Conservation (phyloP, 2,888 invertebrate species). For the Cotesia congregata region DNA sequence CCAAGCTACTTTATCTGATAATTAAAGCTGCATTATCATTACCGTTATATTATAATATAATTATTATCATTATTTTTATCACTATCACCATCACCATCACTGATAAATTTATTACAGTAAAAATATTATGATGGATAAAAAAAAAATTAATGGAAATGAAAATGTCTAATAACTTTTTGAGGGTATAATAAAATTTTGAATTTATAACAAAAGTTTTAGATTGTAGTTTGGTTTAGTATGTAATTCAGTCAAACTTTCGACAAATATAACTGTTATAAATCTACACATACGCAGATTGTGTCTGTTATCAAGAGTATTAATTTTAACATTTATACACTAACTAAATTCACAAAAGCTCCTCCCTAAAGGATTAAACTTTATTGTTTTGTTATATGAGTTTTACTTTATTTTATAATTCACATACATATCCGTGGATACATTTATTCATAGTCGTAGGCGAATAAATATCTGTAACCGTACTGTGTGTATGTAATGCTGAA, state of each 20-base stretch:
- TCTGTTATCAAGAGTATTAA: neutral
- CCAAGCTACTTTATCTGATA: neutral
- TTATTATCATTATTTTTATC: no score
- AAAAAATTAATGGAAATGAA: no score
- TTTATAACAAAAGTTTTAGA: neutral
- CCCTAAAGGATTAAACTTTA: neutral
- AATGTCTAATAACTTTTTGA: no score
- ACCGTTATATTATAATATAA: neutral
- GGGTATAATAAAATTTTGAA: neutral
- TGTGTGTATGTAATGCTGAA: neutral
- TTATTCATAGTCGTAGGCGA: neutral
- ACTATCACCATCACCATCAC: no score
- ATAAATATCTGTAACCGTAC: neutral
- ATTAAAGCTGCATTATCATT: neutral
- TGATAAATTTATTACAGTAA: no score
- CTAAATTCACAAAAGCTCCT: neutral
- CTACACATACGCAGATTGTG: neutral
- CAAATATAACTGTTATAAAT: neutral
- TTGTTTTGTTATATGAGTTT: neutral
- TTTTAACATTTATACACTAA: neutral
- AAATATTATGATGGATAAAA: no score
- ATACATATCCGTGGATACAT: neutral
- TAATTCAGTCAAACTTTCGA: neutral
- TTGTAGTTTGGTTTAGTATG: neutral
- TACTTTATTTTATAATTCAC: neutral